Conservation (phyloP, 37 sponge, comb jelly and placozoan species). For the Ianthella basta region DNA sequence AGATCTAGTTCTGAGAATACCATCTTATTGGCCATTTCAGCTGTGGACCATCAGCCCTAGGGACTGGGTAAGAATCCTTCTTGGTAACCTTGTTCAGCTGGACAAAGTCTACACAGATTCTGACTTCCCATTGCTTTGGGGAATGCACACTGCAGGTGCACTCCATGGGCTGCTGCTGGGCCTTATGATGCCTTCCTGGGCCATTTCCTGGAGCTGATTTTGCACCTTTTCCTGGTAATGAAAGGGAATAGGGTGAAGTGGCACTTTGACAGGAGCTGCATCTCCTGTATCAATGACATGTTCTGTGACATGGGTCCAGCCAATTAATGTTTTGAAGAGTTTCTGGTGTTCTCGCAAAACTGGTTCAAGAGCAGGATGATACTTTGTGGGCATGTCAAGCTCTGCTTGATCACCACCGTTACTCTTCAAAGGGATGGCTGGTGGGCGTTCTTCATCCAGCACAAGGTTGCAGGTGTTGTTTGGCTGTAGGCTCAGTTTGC, state of each 20-base stretch:
- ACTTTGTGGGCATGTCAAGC: conserved; percentile 3
- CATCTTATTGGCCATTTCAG: neutral
- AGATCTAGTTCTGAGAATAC: conserved; percentile 9
- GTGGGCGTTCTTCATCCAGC: neutral
- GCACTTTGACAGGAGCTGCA: conserved; percentile 12
- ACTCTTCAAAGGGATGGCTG: neutral
- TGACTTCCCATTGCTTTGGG: neutral
- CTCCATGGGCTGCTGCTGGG: conserved; percentile 13
- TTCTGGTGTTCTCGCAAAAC: neutral
- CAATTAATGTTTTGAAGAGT: neutral
- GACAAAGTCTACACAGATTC: conserved; percentile 25
- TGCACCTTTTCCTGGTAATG: conserved; percentile 24
- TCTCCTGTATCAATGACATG: neutral
- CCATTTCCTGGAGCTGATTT: neutral
- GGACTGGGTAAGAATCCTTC: conserved; percentile 23
- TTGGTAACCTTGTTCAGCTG: conserved; percentile 11
- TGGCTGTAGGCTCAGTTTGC: neutral
- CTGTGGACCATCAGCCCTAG: conserved; percentile 13
- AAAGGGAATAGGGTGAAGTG: neutral
- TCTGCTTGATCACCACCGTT: neutral
- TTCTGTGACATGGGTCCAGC: conserved; percentile 12
- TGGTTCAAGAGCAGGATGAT: neutral
- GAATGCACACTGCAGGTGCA: neutral
- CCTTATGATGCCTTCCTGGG: neutral
- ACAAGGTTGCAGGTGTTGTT: conserved; percentile 1